These are phyloP conservation scores for Sebastes schlegelii DNA, from an alignment of 2,113 vertebrate genomes.

Conservation along the genomic window DNA sequence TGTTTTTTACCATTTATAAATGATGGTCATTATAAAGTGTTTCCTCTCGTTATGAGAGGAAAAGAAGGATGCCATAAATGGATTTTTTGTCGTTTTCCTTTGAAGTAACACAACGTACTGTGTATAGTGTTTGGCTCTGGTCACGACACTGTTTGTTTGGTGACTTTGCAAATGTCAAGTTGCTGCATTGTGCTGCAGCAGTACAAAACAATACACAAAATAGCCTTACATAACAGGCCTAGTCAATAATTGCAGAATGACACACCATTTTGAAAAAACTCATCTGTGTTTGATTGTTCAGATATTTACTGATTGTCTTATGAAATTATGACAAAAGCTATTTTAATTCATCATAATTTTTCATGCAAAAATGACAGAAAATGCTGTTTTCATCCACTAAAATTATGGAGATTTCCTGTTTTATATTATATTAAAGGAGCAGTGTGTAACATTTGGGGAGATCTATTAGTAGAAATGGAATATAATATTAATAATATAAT, in stretches of 20 bases:
- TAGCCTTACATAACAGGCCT: constrained; percentile 20
- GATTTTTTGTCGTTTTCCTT: background rate
- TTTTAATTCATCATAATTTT: no score
- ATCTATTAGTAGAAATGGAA: no score
- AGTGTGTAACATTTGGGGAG: no score
- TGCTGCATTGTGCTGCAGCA: background rate
- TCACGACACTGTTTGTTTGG: constrained; percentile 26
- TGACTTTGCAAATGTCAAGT: constrained; percentile 39
- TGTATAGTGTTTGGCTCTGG: background rate
- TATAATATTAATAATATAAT: no score
- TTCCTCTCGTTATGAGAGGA: background rate
- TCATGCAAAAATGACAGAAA: no score
- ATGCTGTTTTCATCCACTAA: no score
- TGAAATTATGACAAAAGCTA: no score
- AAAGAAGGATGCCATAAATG: background rate
- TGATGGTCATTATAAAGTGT: no score
- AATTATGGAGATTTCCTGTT: no score
- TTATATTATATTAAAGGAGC: no score
- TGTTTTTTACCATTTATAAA: no score
- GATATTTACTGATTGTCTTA: background rate
- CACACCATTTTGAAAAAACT: background rate
- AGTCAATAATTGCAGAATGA: constrained; percentile 5
- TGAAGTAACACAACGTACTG: background rate
- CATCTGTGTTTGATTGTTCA: background rate
- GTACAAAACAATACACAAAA: background rate